Conservation (phyloP, 2,797 vertebrate species). For the Leptoclinus maculatus region DNA sequence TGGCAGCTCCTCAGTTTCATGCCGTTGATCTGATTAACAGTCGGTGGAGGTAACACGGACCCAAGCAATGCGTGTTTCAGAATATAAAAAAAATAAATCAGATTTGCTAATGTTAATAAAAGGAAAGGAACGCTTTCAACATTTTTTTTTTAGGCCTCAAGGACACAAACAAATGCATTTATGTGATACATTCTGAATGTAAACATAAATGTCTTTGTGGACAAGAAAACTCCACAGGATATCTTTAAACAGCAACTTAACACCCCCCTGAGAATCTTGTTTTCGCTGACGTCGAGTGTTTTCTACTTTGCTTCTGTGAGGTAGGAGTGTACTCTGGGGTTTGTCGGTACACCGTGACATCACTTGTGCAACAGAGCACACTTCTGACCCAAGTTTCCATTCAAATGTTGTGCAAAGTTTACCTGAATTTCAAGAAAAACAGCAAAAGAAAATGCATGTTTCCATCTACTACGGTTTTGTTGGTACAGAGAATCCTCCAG, state of each 20-base stretch:
- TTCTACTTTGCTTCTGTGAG: neutral
- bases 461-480: neutral
- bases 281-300: neutral
- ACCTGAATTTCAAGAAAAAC: neutral
- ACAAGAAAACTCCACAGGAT: constrained; percentile 35
- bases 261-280: constrained; percentile 20
- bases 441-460: neutral
- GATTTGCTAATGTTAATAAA: neutral
- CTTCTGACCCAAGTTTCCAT: constrained; percentile 10
- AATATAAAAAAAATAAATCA: neutral
- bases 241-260: constrained; percentile 26
- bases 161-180: constrained; percentile 3
- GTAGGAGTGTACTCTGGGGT: neutral
- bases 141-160: neutral
- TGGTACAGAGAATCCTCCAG: neutral
- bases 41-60: neutral
- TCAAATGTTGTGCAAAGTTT: neutral
- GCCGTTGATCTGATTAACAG: neutral
- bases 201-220: constrained; percentile 9
- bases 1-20: neutral
- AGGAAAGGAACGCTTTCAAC: neutral
- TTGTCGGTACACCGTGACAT: constrained; percentile 5
- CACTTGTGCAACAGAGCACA: neutral
- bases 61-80: neutral
- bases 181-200: constrained; percentile 41